These are phyloP conservation scores for Saxidomus purpurata DNA, from an alignment of 1,140 invertebrate species.

Conservation along the genomic window DNA sequence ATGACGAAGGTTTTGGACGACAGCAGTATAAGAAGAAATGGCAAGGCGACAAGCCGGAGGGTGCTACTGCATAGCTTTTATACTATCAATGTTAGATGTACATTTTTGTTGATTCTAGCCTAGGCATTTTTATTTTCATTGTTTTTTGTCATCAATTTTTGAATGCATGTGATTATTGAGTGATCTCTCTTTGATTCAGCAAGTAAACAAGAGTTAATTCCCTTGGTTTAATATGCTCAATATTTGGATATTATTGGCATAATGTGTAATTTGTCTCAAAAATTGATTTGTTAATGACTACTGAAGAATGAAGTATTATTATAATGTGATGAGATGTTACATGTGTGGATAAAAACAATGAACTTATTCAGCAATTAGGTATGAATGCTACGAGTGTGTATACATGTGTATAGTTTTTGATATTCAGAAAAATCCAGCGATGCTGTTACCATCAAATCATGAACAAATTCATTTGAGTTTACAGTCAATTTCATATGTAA, in stretches of 20 bases:
- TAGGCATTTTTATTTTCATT: slow-evolving; percentile 14
- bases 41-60: slow-evolving; percentile 70
- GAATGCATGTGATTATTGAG: not conserved
- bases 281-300: not conserved
- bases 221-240: slow-evolving; percentile 10
- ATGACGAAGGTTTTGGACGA: slow-evolving; percentile 92
- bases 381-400: not conserved
- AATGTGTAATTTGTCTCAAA: slow-evolving; percentile 10
- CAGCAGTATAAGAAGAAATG: slow-evolving; percentile 87
- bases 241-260: not conserved
- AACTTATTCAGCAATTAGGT: not conserved
- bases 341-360: not conserved
- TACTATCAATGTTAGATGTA: slow-evolving; percentile 34
- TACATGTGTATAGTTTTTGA: not conserved
- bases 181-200: slow-evolving; percentile 18
- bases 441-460: not conserved
- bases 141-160: not conserved
- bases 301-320: not conserved
- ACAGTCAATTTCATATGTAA: not conserved
- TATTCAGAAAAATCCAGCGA: not conserved
- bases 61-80: slow-evolving; percentile 60
- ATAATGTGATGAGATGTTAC: too few species aligned
- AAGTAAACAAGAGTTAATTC: slow-evolving; percentile 14
- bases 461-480: not conserved
- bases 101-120: slow-evolving; percentile 43